These are phyloP conservation scores for Nibea coibor DNA, from an alignment of 2,113 vertebrate genomes.

Conservation along the genomic window DNA sequence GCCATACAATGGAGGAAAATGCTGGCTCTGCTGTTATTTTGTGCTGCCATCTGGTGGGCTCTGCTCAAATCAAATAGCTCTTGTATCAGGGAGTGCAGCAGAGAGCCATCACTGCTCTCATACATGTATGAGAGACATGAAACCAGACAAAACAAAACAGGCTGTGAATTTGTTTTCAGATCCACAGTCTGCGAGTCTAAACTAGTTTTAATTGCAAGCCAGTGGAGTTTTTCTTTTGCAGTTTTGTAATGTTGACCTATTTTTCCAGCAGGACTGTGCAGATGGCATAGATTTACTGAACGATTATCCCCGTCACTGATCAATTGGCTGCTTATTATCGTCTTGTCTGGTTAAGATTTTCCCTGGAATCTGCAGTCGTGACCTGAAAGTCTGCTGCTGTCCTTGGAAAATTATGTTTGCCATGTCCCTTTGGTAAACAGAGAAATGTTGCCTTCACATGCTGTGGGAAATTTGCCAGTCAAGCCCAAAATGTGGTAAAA, in stretches of 20 bases:
- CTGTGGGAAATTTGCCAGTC: conserved; percentile 8
- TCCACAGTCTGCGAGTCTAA: neutral
- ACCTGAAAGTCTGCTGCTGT: conserved; percentile 23
- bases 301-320: conserved; percentile 11
- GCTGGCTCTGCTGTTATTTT: conserved; percentile 33
- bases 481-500: neutral
- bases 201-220: neutral
- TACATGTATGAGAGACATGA: neutral
- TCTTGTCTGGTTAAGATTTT: conserved; percentile 18
- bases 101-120: neutral
- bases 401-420: conserved; percentile 28
- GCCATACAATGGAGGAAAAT: neutral
- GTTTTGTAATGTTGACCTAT: no score
- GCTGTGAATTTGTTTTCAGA: conserved; percentile 12
- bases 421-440: conserved; percentile 13
- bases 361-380: conserved; percentile 15
- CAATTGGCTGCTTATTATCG: conserved; percentile 2
- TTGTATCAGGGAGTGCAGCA: neutral
- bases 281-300: neutral
- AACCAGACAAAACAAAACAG: neutral
- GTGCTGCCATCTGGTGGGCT: conserved; percentile 76
- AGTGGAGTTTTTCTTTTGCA: neutral
- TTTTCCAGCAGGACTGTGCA: neutral
- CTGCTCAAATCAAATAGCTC: conserved; percentile 14
- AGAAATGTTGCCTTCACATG: conserved; percentile 44